A percentile compares a stretch with the other conserved stretches of the same genome.
Evolutionary conservation across 2,888 invertebrate species (phyloP).

Genomic region (Dolomedes plantarius): DNA sequence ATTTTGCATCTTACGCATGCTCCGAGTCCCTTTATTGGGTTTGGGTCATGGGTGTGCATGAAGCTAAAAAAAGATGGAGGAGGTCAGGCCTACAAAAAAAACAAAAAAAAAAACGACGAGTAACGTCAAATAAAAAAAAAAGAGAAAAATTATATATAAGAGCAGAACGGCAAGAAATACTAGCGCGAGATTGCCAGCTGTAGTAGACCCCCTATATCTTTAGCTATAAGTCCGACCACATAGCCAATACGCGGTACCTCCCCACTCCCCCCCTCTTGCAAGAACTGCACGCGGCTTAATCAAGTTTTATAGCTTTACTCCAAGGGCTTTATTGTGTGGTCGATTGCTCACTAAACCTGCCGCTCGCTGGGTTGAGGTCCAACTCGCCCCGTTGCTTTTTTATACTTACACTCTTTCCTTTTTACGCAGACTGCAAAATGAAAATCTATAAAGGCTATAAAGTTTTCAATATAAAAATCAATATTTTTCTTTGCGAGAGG

Average conservation of each 20-base stretch:
- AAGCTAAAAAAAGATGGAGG: too few species aligned
- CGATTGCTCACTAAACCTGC: conserved; percentile 70
- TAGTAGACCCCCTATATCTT: conserved; percentile 25
- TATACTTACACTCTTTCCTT: conserved; percentile 53
- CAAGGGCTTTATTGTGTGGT: conserved; percentile 71
- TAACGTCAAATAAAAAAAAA: neutral
- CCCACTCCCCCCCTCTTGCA: neutral
- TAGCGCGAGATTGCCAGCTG: conserved; percentile 52
- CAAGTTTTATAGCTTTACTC: conserved; percentile 71
- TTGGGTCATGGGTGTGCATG: too few species aligned
- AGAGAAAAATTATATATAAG: neutral
- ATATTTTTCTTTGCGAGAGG: conserved; percentile 48
- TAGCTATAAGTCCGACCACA: conserved; percentile 59
- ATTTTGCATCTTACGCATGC: neutral
- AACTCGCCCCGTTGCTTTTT: conserved; percentile 52
- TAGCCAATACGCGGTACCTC: conserved; percentile 32
- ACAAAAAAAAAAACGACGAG: neutral
- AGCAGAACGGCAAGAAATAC: conserved; percentile 36
- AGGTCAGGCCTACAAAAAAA: neutral
- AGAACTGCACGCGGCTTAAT: conserved; percentile 66
- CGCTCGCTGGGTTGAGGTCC: conserved; percentile 20
- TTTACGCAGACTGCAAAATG: conserved; percentile 71
- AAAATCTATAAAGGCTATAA: conserved; percentile 72
- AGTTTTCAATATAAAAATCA: conserved; percentile 72
- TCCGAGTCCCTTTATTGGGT: neutral